Percentiles rank a stretch among this genome's conserved stretches.
Evolutionary conservation across 1,140 invertebrate species (phyloP).

Genomic region (Psix sp.): DNA sequence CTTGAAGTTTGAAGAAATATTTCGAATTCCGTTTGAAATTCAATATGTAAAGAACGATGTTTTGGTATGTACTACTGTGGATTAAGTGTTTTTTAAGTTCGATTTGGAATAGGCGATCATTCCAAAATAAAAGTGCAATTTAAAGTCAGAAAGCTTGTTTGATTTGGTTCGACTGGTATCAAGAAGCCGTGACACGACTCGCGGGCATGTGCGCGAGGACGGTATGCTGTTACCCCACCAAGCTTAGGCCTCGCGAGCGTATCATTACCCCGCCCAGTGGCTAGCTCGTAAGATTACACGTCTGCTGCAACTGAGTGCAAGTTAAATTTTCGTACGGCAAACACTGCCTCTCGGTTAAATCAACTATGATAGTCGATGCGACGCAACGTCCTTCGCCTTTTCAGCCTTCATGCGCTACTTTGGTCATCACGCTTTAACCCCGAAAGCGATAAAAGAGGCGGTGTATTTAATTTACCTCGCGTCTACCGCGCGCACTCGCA

Average conservation of each 20-base stretch:
- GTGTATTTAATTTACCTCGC: conserved; percentile 33
- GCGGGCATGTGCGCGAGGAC: conserved; percentile 57
- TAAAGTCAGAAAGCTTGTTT: conserved; percentile 4
- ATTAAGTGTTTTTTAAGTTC: too few species aligned
- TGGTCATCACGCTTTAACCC: conserved; percentile 40
- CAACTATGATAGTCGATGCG: conserved; percentile 12
- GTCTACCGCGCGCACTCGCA: conserved; percentile 14
- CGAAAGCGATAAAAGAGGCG: conserved; percentile 42
- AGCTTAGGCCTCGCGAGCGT: conserved; percentile 65
- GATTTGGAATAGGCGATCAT: neutral
- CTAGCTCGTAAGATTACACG: conserved; percentile 74
- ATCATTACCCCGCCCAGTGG: conserved; percentile 76
- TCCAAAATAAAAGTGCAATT: neutral
- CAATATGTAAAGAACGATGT: too few species aligned
- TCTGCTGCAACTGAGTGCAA: conserved; percentile 68
- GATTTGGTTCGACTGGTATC: conserved; percentile 33
- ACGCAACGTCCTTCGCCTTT: conserved; percentile 33
- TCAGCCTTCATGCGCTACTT: conserved; percentile 22
- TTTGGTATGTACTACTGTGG: too few species aligned
- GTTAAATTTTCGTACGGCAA: conserved; percentile 18
- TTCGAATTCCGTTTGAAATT: too few species aligned
- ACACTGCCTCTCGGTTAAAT: conserved; percentile 11
- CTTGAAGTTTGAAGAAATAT: too few species aligned
- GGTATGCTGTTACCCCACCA: conserved; percentile 61
- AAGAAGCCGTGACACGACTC: conserved; percentile 58